These are phyloP conservation scores for Gadus chalcogrammus DNA, from an alignment of 2,113 vertebrate genomes.

Conservation along the genomic window DNA sequence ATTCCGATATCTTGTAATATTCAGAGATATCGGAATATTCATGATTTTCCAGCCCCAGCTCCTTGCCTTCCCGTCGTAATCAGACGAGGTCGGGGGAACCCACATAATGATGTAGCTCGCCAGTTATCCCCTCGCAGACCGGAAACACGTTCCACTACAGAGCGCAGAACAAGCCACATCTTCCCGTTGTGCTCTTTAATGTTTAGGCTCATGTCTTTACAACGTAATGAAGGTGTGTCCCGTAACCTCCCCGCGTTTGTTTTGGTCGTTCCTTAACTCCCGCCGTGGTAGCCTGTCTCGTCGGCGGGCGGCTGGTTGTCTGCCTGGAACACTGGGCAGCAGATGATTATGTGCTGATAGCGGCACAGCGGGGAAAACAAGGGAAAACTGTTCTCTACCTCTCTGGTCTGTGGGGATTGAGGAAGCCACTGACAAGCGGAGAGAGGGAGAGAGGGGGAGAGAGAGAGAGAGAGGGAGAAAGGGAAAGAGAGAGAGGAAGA, in stretches of 20 bases:
- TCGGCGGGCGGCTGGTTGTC: slow-evolving; percentile 41
- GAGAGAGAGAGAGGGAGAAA: slow-evolving; percentile 24
- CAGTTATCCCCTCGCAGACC: too few species aligned
- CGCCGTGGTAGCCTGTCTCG: slow-evolving; percentile 48
- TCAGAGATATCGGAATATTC: slow-evolving; percentile 30
- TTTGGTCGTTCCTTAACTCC: slow-evolving; percentile 17
- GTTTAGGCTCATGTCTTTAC: neutral
- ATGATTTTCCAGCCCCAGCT: slow-evolving; percentile 41
- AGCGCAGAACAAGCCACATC: too few species aligned
- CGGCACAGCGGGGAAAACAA: slow-evolving; percentile 53
- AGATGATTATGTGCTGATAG: slow-evolving; percentile 69
- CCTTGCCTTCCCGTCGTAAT: slow-evolving; percentile 50
- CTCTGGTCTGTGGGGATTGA: slow-evolving; percentile 50
- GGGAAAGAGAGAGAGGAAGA: too few species aligned
- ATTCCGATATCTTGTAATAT: too few species aligned
- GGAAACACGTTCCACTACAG: too few species aligned
- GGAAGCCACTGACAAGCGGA: slow-evolving; percentile 47
- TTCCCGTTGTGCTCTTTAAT: too few species aligned
- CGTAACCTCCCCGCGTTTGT: slow-evolving; percentile 17
- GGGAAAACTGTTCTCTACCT: slow-evolving; percentile 31
- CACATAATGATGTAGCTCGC: slow-evolving; percentile 41
- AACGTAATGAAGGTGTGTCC: slow-evolving; percentile 8
- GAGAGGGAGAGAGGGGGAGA: slow-evolving; percentile 17
- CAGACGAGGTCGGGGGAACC: slow-evolving; percentile 48
- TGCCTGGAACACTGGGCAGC: slow-evolving; percentile 59